These are phyloP conservation scores for Trachelipus rathkii DNA, from an alignment of 1,140 invertebrate genomes.

Conservation along the genomic window DNA sequence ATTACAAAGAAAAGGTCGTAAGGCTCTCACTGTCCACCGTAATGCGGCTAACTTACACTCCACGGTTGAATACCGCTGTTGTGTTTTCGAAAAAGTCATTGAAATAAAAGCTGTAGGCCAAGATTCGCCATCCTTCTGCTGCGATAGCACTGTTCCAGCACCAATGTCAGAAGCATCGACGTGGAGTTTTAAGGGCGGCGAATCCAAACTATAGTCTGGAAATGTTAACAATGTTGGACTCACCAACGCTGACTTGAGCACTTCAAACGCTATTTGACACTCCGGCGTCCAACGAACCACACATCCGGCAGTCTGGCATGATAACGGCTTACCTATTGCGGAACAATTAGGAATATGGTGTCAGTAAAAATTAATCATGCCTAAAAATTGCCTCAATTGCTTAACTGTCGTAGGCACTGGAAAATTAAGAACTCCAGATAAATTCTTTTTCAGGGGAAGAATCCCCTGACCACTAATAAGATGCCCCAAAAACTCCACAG, in stretches of 20 bases:
- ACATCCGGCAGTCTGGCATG: not conserved
- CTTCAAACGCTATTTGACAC: no score
- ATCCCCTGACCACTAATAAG: no score
- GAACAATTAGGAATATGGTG: conserved; percentile 4
- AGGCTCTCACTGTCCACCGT: not conserved
- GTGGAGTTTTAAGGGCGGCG: not conserved
- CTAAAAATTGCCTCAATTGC: no score
- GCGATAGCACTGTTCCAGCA: not conserved
- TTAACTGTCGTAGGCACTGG: no score
- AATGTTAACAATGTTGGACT: not conserved
- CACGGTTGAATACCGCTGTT: conserved; percentile 1
- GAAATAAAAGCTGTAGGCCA: conserved; percentile 5
- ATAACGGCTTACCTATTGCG: not conserved
- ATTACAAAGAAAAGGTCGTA: not conserved
- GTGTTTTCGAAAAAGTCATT: conserved; percentile 1
- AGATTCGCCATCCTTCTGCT: not conserved
- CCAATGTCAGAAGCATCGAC: conserved; percentile 7
- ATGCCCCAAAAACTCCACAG: no score
- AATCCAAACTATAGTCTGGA: not conserved
- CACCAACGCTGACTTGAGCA: no score
- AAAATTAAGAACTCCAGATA: no score
- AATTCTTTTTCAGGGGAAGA: no score
- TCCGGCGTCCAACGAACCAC: no score
- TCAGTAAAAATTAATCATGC: no score
- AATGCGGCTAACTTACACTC: not conserved